Evolutionary conservation across 2,888 invertebrate genomes (phyloP).

Genomic region (Chaetogeoica ovagalla): DNA sequence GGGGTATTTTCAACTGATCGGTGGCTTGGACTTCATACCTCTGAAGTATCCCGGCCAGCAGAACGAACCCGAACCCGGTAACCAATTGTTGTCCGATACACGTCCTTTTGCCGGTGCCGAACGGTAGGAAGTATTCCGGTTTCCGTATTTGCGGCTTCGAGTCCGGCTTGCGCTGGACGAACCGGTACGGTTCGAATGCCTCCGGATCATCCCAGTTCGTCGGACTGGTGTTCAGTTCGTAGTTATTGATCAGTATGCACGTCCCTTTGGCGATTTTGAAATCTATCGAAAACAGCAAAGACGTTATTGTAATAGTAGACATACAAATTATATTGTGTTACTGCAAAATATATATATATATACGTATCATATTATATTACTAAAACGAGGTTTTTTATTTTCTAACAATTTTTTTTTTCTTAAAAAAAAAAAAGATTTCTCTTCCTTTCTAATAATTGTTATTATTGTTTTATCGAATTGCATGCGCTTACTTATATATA

Average conservation of each 20-base stretch:
- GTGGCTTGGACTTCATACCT: constrained; percentile 67
- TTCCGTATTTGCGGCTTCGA: constrained; percentile 62
- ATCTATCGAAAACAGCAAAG: constrained; percentile 60
- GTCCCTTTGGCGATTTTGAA: constrained; percentile 76
- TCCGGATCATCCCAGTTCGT: constrained; percentile 75
- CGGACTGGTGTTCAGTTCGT: constrained; percentile 74
- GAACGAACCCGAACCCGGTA: constrained; percentile 74
- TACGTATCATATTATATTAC: too few relatives aligned
- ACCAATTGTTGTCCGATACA: constrained; percentile 83
- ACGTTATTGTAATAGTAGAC: background rate
- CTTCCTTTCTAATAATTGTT: too few relatives aligned
- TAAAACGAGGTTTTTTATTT: too few relatives aligned
- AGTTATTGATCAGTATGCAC: constrained; percentile 82
- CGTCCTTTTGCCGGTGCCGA: constrained; percentile 83
- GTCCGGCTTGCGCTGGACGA: constrained; percentile 63
- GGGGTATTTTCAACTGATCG: constrained; percentile 64
- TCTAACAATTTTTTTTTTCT: too few relatives aligned
- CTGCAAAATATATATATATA: too few relatives aligned
- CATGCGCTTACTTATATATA: too few relatives aligned
- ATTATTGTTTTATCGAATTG: too few relatives aligned
- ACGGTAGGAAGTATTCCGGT: constrained; percentile 77
- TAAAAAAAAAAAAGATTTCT: too few relatives aligned
- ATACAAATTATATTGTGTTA: background rate
- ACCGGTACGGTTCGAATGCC: constrained; percentile 75
- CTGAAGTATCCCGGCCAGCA: constrained; percentile 73